A percentile compares a stretch with the other conserved stretches of the same genome.
phyloP scores from a whole-genome alignment of 2,888 invertebrate genomes.

The Fabriciana adippe region DNA sequence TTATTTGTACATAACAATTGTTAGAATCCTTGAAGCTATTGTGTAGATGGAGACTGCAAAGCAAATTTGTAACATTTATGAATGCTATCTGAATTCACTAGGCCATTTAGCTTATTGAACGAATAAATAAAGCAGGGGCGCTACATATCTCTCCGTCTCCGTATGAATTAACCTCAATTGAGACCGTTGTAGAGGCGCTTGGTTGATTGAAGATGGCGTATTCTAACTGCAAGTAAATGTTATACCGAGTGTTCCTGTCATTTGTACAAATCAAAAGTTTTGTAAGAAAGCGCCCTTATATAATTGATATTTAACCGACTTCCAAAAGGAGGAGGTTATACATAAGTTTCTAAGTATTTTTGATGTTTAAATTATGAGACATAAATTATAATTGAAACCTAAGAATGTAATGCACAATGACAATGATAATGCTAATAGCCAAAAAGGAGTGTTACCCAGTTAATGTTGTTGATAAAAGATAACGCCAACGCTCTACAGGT shows the following conservation, averaged over 20 bases:
- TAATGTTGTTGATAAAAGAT: slow-evolving; percentile 35
- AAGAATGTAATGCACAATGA: slow-evolving; percentile 9
- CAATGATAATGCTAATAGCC: slow-evolving; percentile 22
- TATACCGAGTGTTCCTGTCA: slow-evolving; percentile 44
- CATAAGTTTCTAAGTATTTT: too few species aligned
- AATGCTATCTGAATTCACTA: slow-evolving; percentile 49
- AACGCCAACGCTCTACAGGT: slow-evolving; percentile 31
- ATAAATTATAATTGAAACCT: slow-evolving; percentile 1
- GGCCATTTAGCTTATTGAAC: slow-evolving; percentile 74
- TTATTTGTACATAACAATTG: background rate
- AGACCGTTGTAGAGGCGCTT: slow-evolving; percentile 76
- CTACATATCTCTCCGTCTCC: slow-evolving; percentile 77
- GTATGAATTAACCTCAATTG: slow-evolving; percentile 82
- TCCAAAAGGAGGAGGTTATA: background rate
- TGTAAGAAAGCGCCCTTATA: slow-evolving; percentile 15
- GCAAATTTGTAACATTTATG: slow-evolving; percentile 39
- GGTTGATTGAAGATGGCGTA: slow-evolving; percentile 76
- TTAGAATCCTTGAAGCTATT: slow-evolving; percentile 18
- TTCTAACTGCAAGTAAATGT: slow-evolving; percentile 60
- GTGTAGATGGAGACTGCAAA: slow-evolving; percentile 9
- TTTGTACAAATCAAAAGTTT: slow-evolving; percentile 52
- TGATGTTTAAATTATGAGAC: too few species aligned
- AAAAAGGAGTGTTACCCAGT: slow-evolving; percentile 32
- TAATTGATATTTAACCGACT: background rate
- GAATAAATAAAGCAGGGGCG: slow-evolving; percentile 76